Percentiles rank a stretch among this genome's conserved stretches.
Conservation (phyloP, 2,797 vertebrate genomes). For the Alca torda region DNA sequence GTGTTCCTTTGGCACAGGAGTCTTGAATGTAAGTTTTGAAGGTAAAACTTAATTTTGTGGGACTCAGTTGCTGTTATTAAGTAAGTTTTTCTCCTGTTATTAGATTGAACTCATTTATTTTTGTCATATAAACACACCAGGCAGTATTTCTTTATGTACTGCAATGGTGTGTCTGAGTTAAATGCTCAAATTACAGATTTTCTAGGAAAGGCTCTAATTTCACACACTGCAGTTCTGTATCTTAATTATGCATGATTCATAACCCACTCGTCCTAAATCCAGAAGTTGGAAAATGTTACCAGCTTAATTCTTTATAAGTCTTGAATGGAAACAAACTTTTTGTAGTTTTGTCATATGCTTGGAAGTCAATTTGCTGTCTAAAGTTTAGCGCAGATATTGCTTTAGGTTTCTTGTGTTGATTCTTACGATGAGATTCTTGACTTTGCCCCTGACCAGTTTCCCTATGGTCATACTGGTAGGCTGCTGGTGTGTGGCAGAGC, state of each 20-base stretch:
- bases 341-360: background rate
- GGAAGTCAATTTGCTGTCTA: background rate
- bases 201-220: background rate
- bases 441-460: background rate
- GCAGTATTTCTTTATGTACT: background rate
- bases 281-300: background rate
- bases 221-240: background rate
- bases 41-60: background rate
- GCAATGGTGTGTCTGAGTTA: background rate
- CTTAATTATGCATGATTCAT: background rate
- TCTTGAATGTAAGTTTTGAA: background rate
- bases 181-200: background rate
- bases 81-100: background rate
- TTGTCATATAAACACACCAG: background rate
- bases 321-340: background rate
- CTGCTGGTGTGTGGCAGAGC: background rate
- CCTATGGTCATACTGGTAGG: too few species aligned
- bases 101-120: background rate
- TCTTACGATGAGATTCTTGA: background rate
- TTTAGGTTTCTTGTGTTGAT: background rate
- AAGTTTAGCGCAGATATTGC: background rate
- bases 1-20: background rate
- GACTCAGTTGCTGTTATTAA: background rate
- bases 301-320: background rate
- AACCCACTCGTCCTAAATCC: background rate